Base-by-base conservation (phyloP, 2,113 vertebrate species). In the Probosciger aterrimus region DNA sequence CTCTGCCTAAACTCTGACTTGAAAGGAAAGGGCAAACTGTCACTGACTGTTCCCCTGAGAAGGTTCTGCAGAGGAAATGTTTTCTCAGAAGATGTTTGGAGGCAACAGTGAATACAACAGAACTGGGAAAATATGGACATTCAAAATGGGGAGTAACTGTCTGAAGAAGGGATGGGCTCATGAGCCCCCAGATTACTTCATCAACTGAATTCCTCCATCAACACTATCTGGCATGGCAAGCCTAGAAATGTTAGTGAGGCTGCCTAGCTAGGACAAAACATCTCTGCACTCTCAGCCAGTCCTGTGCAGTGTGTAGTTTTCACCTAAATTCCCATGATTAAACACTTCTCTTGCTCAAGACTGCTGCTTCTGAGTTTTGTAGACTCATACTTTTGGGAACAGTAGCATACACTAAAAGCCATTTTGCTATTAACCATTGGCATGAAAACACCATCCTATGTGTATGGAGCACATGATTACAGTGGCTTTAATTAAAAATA, bases 401-500 rank as follows among this genome's bases (percentile, higher is more conserved):
- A 53, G 41, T 37, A 74, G 62, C 35, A 52, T 68, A 50, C 44
- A 63, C 20, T 49, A 33, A 84, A 93, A 86, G 28, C 24, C 33
- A 28, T 92, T 95, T 85, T 82, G 15, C 57, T 88, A 12, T 83
- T 91, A 88, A 71, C 4, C 9, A 10, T 41, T 44, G 23, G 13
- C 44, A 31, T 71, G 52, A 68, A 88, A 92, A 86, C 49, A 67
- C 27, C 25, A 37, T 47, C 4, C 2, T 80, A 43, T 76, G 24
- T 86, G 52, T 25, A 71, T 47, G 50, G 65, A 81, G 69, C 7
- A 16, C 35, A 27, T 49, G 15, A 87, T 70, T 80, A 27, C 28
- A 23, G 71, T 94, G 71, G 49, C 37, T 80, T 94, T 96, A 92
- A 95, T 95, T 97, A 81, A 95, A 96, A 94, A 93, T 91, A 71